These are phyloP conservation scores for Delichon dasypus DNA, from an alignment of 2,797 vertebrate genomes.

Conservation along the genomic window DNA sequence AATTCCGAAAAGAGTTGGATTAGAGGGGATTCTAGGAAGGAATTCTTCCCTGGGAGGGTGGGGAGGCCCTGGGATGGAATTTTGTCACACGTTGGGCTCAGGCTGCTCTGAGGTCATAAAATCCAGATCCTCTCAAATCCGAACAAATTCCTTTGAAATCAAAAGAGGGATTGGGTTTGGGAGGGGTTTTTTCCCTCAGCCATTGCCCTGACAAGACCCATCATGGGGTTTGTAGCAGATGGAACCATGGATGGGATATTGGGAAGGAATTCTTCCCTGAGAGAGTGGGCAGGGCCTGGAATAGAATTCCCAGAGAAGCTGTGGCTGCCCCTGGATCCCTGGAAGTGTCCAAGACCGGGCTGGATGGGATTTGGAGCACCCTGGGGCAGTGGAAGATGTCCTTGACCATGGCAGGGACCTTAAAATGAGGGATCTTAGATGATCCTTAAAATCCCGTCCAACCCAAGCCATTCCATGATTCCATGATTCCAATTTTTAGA, in stretches of 20 bases:
- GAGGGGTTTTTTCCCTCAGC: neutral
- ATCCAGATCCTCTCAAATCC: neutral
- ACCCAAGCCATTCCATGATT: neutral
- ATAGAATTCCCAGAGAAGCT: neutral
- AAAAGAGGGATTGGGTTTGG: neutral
- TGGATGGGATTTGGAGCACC: neutral
- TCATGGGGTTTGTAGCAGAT: neutral
- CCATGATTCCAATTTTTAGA: neutral
- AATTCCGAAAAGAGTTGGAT: neutral
- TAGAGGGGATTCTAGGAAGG: neutral
- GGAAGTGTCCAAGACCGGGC: neutral
- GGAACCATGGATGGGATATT: neutral
- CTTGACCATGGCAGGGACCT: neutral
- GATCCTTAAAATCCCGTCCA: no score
- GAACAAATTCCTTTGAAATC: neutral
- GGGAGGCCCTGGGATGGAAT: neutral
- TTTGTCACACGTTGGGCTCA: neutral
- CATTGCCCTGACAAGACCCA: neutral
- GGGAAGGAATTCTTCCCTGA: neutral
- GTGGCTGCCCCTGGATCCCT: neutral
- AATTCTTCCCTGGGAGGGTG: neutral
- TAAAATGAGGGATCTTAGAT: no score
- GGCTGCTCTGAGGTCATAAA: neutral
- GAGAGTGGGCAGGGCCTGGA: neutral
- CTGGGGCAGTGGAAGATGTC: neutral